These are phyloP conservation scores for Heterotilapia buettikoferi DNA, from an alignment of 2,113 vertebrate genomes.

Conservation along the genomic window DNA sequence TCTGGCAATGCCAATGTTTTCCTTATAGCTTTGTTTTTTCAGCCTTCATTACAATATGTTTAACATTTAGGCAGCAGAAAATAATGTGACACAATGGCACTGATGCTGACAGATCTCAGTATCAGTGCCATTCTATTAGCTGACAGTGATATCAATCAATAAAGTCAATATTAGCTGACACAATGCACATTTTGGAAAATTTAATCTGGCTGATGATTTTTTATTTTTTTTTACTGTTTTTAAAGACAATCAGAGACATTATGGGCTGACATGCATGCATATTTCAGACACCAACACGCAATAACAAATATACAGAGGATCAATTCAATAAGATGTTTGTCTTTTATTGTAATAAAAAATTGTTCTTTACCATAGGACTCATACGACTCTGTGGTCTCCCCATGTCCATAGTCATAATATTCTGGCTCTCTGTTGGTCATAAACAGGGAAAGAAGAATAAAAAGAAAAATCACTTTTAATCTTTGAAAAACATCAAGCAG, in stretches of 20 bases:
- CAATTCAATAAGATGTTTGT: neutral
- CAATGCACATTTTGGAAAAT: neutral
- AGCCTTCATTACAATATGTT: neutral
- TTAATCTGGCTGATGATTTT: neutral
- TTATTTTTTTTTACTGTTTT: neutral
- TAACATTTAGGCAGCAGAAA: neutral
- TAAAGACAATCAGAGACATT: neutral
- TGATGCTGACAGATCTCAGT: neutral
- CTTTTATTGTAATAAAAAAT: neutral
- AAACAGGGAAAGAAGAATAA: neutral
- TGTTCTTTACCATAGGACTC: slow-evolving; percentile 85
- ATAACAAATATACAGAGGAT: neutral
- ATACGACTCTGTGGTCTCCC: slow-evolving; percentile 90
- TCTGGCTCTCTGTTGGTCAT: slow-evolving; percentile 83
- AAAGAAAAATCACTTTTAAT: slow-evolving; percentile 4
- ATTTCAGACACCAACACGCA: neutral
- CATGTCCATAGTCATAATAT: slow-evolving; percentile 98
- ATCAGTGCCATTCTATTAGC: neutral
- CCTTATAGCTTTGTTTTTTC: neutral
- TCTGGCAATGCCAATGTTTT: neutral
- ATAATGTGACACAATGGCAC: neutral
- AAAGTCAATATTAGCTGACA: neutral
- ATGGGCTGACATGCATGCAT: neutral
- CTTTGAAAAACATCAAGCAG: slow-evolving; percentile 24
- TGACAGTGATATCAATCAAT: neutral